Evolutionary conservation across 1,140 invertebrate species (phyloP).

Genomic region (Drosophila lacertosa): DNA sequence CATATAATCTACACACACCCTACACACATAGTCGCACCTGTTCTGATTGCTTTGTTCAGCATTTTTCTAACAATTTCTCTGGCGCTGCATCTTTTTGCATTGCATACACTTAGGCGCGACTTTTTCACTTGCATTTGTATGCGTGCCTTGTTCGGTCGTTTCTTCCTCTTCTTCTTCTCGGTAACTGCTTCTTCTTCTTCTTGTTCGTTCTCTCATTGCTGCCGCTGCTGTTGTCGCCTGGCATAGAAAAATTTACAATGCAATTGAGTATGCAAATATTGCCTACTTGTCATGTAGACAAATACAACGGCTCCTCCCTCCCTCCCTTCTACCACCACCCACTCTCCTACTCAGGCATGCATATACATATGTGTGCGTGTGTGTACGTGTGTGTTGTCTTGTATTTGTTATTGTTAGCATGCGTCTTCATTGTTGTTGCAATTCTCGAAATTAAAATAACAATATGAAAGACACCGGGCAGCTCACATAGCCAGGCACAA

Average conservation of each 20-base stretch:
- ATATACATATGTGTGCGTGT: conserved; percentile 5
- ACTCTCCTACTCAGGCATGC: conserved; percentile 29
- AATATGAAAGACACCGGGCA: conserved; percentile 54
- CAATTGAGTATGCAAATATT: conserved; percentile 83
- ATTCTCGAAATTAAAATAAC: conserved; percentile 80
- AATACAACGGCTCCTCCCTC: conserved; percentile 57
- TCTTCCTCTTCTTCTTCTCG: background rate
- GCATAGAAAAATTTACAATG: conserved; percentile 82
- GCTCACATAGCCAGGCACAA: conserved; percentile 35
- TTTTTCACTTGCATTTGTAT: conserved; percentile 49
- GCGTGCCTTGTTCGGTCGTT: conserved; percentile 31
- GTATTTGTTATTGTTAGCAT: conserved; percentile 66
- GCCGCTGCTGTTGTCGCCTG: conserved; percentile 25
- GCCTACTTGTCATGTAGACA: conserved; percentile 81
- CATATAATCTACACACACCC: conserved; percentile 10
- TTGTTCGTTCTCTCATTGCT: background rate
- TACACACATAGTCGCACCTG: conserved; percentile 47
- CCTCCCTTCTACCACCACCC: background rate
- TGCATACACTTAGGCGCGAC: conserved; percentile 79
- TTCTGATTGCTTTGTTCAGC: conserved; percentile 81
- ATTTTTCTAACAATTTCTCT: conserved; percentile 76
- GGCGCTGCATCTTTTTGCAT: conserved; percentile 70
- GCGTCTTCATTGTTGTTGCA: conserved; percentile 71
- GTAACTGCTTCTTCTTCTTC: background rate
- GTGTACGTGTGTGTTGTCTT: conserved; percentile 22